These are phyloP conservation scores for Hafferia zeledoni DNA, from an alignment of 2,797 vertebrate species.

Conservation along the genomic window DNA sequence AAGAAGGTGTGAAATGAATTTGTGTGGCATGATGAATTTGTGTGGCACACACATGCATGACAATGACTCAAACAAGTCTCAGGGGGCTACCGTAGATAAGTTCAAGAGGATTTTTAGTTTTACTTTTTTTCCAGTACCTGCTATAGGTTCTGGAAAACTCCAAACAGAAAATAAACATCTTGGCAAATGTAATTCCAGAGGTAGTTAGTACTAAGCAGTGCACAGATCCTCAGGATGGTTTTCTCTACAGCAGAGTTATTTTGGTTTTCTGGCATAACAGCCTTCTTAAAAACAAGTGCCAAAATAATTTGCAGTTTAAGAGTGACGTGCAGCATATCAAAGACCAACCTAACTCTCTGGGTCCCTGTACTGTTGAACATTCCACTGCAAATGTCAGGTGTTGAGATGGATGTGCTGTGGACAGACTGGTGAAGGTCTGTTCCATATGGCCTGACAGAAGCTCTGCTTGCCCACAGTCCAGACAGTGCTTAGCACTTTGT, in stretches of 20 bases:
- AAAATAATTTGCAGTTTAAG: background rate
- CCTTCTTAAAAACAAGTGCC: background rate
- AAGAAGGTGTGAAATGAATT: background rate
- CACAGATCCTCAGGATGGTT: background rate
- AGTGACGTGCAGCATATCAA: background rate
- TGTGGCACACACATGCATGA: background rate
- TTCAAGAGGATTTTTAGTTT: background rate
- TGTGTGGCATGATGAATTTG: background rate
- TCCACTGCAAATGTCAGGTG: background rate
- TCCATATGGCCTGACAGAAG: background rate
- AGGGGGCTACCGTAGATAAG: background rate
- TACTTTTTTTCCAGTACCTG: background rate
- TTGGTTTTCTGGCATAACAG: background rate
- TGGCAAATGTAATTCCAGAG: background rate
- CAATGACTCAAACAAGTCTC: background rate
- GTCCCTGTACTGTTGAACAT: background rate
- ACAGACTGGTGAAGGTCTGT: background rate
- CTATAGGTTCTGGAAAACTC: background rate
- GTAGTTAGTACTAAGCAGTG: background rate
- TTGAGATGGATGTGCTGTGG: background rate
- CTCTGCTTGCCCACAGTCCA: background rate
- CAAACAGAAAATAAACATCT: background rate
- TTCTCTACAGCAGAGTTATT: background rate
- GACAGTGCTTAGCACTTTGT: background rate
- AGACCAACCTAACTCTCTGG: background rate